A percentile compares a stretch with the other conserved stretches of the same genome.
phyloP scores from a whole-genome alignment of 2,888 invertebrate species.

The Cryptus viduatorius region DNA sequence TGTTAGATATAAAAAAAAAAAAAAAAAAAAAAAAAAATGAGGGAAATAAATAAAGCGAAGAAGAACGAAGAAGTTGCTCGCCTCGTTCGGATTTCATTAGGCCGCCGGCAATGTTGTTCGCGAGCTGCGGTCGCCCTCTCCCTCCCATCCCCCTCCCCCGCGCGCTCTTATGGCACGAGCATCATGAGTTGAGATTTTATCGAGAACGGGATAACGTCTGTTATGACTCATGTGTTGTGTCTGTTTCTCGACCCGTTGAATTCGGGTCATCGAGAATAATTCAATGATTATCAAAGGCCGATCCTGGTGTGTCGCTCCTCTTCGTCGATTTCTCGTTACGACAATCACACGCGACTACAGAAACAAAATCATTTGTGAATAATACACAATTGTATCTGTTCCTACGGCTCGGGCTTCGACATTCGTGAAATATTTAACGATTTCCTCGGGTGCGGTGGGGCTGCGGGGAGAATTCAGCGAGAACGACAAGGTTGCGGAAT shows the following conservation, averaged over 20 bases:
- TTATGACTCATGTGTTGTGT: neutral
- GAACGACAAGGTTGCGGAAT: slow-evolving; percentile 45
- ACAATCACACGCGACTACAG: neutral
- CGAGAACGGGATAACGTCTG: slow-evolving; percentile 27
- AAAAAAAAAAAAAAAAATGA: neutral
- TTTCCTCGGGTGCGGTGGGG: slow-evolving; percentile 32
- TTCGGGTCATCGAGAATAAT: slow-evolving; percentile 28
- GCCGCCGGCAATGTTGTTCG: slow-evolving; percentile 5
- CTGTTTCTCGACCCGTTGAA: slow-evolving; percentile 7
- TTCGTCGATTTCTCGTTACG: neutral
- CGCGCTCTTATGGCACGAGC: neutral
- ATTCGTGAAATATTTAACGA: slow-evolving; percentile 59
- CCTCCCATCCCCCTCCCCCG: no score
- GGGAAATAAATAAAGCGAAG: slow-evolving; percentile 5
- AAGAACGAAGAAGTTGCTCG: slow-evolving; percentile 35
- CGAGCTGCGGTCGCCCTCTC: no score
- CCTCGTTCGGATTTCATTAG: slow-evolving; percentile 33
- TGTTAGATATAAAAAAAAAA: neutral
- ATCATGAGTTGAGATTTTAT: slow-evolving; percentile 22
- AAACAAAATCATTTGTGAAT: slow-evolving; percentile 47
- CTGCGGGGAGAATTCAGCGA: neutral
- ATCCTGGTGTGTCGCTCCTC: slow-evolving; percentile 11
- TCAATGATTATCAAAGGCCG: slow-evolving; percentile 30
- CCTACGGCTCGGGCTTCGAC: slow-evolving; percentile 12
- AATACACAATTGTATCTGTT: slow-evolving; percentile 46